Percentiles rank a stretch among this genome's conserved stretches.
Conservation (phyloP, 1,140 invertebrate species). For the Brachionus paranguensis region DNA sequence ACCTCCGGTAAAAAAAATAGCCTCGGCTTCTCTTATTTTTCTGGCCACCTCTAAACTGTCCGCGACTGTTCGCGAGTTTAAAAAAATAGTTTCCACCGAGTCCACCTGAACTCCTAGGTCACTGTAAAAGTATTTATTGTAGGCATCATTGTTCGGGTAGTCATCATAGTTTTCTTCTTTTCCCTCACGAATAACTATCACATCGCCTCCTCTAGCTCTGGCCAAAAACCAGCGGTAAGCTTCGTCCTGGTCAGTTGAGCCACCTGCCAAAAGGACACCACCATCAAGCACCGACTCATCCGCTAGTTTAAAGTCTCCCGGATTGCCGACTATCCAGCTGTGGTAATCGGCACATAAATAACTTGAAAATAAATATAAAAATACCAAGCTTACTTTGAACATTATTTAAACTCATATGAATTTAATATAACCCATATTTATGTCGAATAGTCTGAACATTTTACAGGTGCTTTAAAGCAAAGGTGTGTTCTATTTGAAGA, state of each 20-base stretch:
- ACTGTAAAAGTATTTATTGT: slow-evolving; percentile 31
- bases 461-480: neutral
- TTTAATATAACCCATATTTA: neutral
- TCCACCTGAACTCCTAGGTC: neutral
- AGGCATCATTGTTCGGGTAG: slow-evolving; percentile 11
- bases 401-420: neutral
- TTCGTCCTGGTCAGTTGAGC: neutral
- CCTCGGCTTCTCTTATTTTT: slow-evolving; percentile 11
- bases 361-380: neutral
- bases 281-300: slow-evolving; percentile 6
- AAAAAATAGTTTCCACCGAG: slow-evolving; percentile 37
- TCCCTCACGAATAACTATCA: neutral
- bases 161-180: neutral
- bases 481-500: neutral
- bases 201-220: slow-evolving; percentile 19
- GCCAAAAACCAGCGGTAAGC: neutral
- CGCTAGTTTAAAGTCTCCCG: neutral
- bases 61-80: neutral
- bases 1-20: slow-evolving; percentile 28
- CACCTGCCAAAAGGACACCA: slow-evolving; percentile 1
- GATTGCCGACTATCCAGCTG: slow-evolving; percentile 8
- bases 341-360: neutral
- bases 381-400: neutral
- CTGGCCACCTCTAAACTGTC: neutral
- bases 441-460: neutral